Conservation (phyloP, 64 coral and sea anemone species). For the Anthopleura sola region DNA sequence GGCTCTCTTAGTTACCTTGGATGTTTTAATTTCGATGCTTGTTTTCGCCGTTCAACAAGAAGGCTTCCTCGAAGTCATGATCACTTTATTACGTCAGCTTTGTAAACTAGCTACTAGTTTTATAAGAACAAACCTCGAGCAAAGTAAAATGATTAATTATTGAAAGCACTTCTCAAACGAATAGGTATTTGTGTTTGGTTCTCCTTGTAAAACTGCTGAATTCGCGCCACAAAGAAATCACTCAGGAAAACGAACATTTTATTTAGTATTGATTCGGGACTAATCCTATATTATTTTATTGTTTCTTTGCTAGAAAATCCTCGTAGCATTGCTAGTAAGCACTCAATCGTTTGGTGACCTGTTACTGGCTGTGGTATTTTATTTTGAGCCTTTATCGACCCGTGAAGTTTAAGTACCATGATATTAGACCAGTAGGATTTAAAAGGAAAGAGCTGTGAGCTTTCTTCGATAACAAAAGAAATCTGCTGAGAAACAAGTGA, state of each 20-base stretch:
- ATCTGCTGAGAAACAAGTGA: no score
- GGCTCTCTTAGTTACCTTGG: background rate
- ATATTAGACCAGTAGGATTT: background rate
- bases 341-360: constrained; percentile 3
- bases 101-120: constrained; percentile 7
- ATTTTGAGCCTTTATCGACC: background rate
- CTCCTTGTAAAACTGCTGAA: background rate
- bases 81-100: constrained; percentile 27
- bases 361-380: background rate
- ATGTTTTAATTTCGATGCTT: background rate
- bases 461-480: background rate
- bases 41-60: background rate
- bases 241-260: background rate
- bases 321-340: background rate
- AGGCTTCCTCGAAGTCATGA: background rate
- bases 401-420: background rate
- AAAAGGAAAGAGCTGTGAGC: background rate
- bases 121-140: background rate
- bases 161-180: background rate
- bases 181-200: background rate
- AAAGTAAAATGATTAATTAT: constrained; percentile 12
- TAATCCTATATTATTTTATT: background rate
- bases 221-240: background rate
- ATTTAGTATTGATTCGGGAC: background rate
- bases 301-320: background rate